phyloP scores from a whole-genome alignment of 2,888 invertebrate species.

The Dastarcus helophoroides region DNA sequence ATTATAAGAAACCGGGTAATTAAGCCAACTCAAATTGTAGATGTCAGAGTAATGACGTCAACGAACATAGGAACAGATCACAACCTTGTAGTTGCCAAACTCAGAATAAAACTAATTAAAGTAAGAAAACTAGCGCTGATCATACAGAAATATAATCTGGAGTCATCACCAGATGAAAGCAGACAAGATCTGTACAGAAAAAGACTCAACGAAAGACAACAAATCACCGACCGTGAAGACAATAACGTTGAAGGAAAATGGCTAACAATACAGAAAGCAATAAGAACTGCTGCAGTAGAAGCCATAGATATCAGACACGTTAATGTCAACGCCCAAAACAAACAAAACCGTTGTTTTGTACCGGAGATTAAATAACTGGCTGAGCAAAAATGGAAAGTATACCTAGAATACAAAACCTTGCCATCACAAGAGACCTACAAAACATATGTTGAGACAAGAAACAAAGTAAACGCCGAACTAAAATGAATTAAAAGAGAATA shows the following conservation, averaged over 20 bases:
- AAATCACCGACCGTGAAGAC: too few relatives aligned
- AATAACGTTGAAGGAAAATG: slow-evolving; percentile 3
- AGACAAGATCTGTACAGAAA: too few relatives aligned
- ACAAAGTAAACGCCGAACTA: slow-evolving; percentile 4
- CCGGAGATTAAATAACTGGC: slow-evolving; percentile 5
- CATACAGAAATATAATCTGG: slow-evolving; percentile 4
- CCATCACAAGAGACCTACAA: slow-evolving; percentile 2
- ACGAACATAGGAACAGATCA: slow-evolving; percentile 10
- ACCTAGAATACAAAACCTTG: slow-evolving; percentile 3
- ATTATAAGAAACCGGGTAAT: slow-evolving; percentile 12
- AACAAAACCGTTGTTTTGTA: slow-evolving; percentile 5
- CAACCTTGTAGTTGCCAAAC: slow-evolving; percentile 9
- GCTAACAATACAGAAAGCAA: background rate
- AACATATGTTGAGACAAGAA: slow-evolving; percentile 5
- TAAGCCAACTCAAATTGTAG: slow-evolving; percentile 10
- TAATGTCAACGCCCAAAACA: slow-evolving; percentile 2
- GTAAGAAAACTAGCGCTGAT: slow-evolving; percentile 3
- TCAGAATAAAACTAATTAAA: slow-evolving; percentile 5
- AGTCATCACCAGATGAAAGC: slow-evolving; percentile 7
- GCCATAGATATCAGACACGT: slow-evolving; percentile 2
- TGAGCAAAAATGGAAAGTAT: slow-evolving; percentile 3
- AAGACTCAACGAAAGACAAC: too few relatives aligned
- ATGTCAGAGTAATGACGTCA: slow-evolving; percentile 11
- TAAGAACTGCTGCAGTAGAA: slow-evolving; percentile 1
- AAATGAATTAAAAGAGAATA: slow-evolving; percentile 5